phyloP scores from a whole-genome alignment of 2,113 vertebrate species.

The Rhynchomys soricoides region DNA sequence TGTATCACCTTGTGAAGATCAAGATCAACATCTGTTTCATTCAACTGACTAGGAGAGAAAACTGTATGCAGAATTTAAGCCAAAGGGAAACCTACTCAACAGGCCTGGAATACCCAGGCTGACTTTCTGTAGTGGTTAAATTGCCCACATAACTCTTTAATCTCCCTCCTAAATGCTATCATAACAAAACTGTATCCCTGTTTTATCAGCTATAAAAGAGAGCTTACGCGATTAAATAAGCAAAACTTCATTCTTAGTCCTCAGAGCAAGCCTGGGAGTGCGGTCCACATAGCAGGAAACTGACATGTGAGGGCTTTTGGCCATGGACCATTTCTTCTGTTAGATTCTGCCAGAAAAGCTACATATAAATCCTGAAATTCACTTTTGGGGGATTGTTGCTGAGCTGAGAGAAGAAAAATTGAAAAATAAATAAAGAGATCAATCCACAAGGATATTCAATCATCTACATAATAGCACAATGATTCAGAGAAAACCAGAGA shows the following conservation, averaged over 20 bases:
- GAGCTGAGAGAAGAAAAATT: not conserved
- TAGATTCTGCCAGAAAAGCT: slow-evolving; percentile 48
- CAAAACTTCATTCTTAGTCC: slow-evolving; percentile 54
- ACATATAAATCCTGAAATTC: not conserved
- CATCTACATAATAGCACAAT: not conserved
- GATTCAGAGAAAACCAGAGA: slow-evolving; percentile 27
- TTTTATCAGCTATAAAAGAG: slow-evolving; percentile 61
- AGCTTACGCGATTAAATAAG: slow-evolving; percentile 53
- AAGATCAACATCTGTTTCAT: not conserved
- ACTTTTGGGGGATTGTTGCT: not conserved
- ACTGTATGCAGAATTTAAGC: slow-evolving; percentile 4
- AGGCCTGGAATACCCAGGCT: slow-evolving; percentile 30
- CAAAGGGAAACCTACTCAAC: slow-evolving; percentile 12
- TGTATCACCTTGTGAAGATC: not conserved
- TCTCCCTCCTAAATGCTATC: slow-evolving; percentile 60
- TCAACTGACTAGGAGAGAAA: not conserved
- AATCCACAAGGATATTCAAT: slow-evolving; percentile 3
- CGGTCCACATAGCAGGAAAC: not conserved
- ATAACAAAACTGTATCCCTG: slow-evolving; percentile 48
- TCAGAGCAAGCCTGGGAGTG: not conserved
- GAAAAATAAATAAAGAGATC: not conserved
- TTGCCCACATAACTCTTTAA: slow-evolving; percentile 68
- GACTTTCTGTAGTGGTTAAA: slow-evolving; percentile 59
- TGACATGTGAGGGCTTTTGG: not conserved
- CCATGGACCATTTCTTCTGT: not conserved